phyloP scores from a whole-genome alignment of 23 tunicate genomes.

The Clavelina lepadiformis region DNA sequence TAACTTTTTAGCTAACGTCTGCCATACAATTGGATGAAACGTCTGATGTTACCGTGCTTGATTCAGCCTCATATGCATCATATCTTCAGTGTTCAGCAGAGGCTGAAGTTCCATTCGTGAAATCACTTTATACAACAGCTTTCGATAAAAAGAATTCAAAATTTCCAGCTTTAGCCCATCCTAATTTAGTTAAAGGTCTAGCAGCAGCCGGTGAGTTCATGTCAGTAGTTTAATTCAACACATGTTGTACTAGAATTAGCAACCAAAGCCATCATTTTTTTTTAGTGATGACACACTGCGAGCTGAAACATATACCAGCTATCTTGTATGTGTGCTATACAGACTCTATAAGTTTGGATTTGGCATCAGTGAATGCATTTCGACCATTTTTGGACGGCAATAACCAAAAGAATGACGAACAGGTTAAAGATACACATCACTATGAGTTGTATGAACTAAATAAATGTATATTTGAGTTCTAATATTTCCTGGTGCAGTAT shows the following conservation, averaged over 20 bases:
- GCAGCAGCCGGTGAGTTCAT: slow-evolving; percentile 29
- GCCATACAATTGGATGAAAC: neutral
- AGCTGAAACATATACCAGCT: neutral
- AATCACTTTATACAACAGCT: slow-evolving; percentile 9
- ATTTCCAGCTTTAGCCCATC: slow-evolving; percentile 7
- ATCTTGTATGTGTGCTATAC: slow-evolving; percentile 7
- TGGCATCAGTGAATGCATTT: neutral
- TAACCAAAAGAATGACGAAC: neutral
- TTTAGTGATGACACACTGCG: slow-evolving; percentile 1
- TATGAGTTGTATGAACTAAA: neutral
- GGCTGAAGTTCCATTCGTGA: slow-evolving; percentile 8
- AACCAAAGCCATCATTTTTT: too few species aligned
- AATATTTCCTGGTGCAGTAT: too few species aligned
- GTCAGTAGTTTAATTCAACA: too few species aligned
- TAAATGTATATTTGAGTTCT: too few species aligned
- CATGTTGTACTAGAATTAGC: too few species aligned
- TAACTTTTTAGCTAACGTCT: neutral
- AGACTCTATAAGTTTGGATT: neutral
- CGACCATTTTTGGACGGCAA: neutral
- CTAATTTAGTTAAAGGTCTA: slow-evolving; percentile 11
- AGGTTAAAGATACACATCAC: neutral
- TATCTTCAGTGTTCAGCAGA: too few species aligned
- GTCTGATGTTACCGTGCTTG: neutral
- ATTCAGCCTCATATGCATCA: slow-evolving; percentile 5
- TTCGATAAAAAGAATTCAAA: slow-evolving; percentile 1